A percentile compares a stretch with the other conserved stretches of the same genome.
These are phyloP conservation scores for Sus cebifrons DNA, from an alignment of 2,797 vertebrate species.

Conservation along the genomic window DNA sequence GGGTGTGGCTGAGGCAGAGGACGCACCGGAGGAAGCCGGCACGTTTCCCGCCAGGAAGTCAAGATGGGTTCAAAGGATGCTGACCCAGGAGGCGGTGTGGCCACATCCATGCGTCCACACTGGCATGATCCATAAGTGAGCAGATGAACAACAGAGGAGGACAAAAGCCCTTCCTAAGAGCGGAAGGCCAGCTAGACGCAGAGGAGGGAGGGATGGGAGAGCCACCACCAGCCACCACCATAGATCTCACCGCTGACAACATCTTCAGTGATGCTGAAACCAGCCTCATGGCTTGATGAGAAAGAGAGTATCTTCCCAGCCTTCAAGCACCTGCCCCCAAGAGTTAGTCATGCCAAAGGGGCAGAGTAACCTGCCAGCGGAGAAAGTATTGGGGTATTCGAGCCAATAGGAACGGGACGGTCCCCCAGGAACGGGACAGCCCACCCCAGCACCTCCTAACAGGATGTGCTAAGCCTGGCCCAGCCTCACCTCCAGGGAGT, in stretches of 20 bases:
- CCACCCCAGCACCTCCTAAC: neutral
- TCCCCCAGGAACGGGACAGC: fast-evolving
- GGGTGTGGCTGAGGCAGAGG: neutral
- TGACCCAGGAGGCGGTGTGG: too few species aligned
- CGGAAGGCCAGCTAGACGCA: neutral
- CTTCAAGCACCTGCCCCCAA: neutral
- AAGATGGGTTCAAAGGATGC: neutral
- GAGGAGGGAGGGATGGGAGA: neutral
- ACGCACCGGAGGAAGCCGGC: neutral
- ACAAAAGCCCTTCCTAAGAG: neutral
- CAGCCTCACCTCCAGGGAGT: fast-evolving
- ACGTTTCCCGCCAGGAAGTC: neutral
- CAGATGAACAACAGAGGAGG: too few species aligned
- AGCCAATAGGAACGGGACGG: neutral
- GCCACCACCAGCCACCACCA: neutral
- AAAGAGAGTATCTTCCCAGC: neutral
- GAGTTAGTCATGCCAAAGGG: neutral
- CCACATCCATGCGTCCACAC: fast-evolving
- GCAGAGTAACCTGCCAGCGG: neutral
- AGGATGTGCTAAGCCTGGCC: too few species aligned
- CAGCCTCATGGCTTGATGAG: neutral
- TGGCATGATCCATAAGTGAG: neutral
- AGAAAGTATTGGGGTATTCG: neutral
- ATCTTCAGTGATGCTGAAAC: fast-evolving
- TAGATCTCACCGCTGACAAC: neutral